These are phyloP conservation scores for Mimumesa dahlbomi DNA, from an alignment of 2,888 invertebrate genomes.

Conservation along the genomic window DNA sequence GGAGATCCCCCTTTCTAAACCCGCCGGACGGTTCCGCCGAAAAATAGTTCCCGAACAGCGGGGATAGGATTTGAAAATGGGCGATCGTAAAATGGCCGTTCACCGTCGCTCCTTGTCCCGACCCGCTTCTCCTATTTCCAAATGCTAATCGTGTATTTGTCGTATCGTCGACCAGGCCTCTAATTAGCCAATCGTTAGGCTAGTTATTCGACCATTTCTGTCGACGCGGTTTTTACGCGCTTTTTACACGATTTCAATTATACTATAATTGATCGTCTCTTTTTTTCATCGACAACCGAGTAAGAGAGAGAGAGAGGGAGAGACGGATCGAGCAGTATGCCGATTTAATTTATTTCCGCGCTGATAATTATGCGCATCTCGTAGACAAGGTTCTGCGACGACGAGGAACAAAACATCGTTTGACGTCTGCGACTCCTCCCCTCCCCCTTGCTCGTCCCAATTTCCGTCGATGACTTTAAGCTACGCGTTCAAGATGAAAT, in stretches of 20 bases:
- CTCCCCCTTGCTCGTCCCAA: not conserved
- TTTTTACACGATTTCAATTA: not conserved
- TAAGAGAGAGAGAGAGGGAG: no score
- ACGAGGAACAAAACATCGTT: constrained; percentile 23
- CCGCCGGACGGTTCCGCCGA: constrained; percentile 36
- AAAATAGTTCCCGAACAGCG: constrained; percentile 21
- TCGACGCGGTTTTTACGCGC: not conserved
- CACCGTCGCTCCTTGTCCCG: not conserved
- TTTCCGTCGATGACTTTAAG: not conserved
- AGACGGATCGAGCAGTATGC: no score
- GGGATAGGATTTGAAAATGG: constrained; percentile 46
- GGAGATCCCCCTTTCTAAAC: constrained; percentile 70
- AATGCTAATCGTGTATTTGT: no score
- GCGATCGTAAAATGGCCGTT: constrained; percentile 62
- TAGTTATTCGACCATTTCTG: no score
- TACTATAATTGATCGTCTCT: constrained; percentile 3
- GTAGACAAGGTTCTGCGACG: constrained; percentile 18
- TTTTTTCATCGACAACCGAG: not conserved
- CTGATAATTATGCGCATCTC: constrained; percentile 31
- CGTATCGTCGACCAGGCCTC: no score
- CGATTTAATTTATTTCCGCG: constrained; percentile 14
- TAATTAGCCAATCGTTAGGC: no score
- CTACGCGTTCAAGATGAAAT: constrained; percentile 1
- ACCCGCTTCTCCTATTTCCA: not conserved
- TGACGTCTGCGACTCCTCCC: constrained; percentile 5